Evolutionary conservation across 2,888 invertebrate genomes (phyloP), one percentile per base, ranked within the genome.

Genomic region (Stratiomys singularior): DNA sequence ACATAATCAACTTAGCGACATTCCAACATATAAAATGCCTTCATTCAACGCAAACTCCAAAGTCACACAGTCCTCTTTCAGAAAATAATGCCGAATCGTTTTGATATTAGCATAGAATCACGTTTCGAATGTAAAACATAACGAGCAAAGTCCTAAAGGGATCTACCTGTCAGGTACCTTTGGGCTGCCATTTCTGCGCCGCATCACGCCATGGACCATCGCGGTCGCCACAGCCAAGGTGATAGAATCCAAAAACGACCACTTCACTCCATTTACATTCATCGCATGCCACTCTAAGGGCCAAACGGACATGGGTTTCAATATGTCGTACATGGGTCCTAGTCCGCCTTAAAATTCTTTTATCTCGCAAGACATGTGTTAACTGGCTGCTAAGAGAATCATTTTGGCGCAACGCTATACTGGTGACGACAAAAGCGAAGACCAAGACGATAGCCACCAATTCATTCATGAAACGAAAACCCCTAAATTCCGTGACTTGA

Each of bases 351-450:
- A 30, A 58, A 74, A 74, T 76, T 77, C 76, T 71, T 78, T 78
- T 78, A 80, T 80, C 80, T 80, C 28, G 1, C 28, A 76, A 78
- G 76, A 78, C 80, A 80, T 80, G 80, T 78, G 80, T 80, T 63
- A 74, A 74, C 30, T 74, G 74, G 18, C 30, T 37, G 30, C 4
- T 13, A 74, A 60, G 60, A 37, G 37, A 37, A 28, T 58, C 74
- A 56, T 37, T 58, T 60, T 52, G 30, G 56, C 56, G 72, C 56
- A 27, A 37, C 69, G 23, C 44, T 11, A 13, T 52, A 15, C 52
- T 15, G 18, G 4, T 18, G 52, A 13, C 5, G 37, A 52, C 52
- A 4, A 25, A 21, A 15, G 15, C 37, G 58, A 66, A 9, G 37
- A 52, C 52, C 5, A 25, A 21, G 52, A n/a, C 37, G 58, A 66